Conservation (phyloP, 2,797 vertebrate species). For the Tarsius wallacei region DNA sequence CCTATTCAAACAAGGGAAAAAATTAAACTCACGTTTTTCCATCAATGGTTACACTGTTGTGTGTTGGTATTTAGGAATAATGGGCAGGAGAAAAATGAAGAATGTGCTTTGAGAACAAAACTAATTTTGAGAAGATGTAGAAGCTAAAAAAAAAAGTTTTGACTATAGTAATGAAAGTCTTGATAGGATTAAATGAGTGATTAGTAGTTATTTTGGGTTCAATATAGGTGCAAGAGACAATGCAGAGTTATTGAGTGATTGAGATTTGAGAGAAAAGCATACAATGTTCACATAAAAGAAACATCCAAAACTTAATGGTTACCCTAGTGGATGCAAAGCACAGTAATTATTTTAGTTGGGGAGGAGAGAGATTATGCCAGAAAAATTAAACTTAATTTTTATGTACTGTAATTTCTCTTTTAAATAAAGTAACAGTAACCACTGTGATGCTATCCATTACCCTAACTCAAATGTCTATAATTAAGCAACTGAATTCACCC, state of each 20-base stretch:
- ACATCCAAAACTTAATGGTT: background rate
- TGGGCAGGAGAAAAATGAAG: background rate
- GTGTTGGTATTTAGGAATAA: background rate
- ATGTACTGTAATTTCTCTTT: conserved; percentile 74
- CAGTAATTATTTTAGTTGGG: conserved; percentile 54
- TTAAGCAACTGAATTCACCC: conserved; percentile 67
- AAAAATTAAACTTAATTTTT: conserved; percentile 59
- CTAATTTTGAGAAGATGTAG: background rate
- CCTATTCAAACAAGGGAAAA: background rate
- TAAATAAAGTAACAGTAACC: conserved; percentile 67
- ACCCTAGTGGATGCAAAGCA: background rate
- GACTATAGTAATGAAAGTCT: conserved; percentile 10
- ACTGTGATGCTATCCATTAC: conserved; percentile 64
- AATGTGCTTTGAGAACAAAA: conserved; percentile 17
- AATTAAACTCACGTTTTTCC: background rate
- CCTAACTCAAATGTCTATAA: conserved; percentile 74
- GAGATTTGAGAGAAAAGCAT: conserved; percentile 55
- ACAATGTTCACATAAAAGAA: conserved; percentile 51
- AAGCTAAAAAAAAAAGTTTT: conserved; percentile 27
- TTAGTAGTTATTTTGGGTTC: conserved; percentile 23
- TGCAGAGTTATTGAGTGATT: background rate
- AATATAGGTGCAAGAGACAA: background rate
- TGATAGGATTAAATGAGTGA: background rate
- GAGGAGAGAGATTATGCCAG: conserved; percentile 44
- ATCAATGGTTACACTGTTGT: background rate